Evolutionary conservation across 1,140 invertebrate species (phyloP).

Genomic region (Pristionchus pacificus): DNA sequence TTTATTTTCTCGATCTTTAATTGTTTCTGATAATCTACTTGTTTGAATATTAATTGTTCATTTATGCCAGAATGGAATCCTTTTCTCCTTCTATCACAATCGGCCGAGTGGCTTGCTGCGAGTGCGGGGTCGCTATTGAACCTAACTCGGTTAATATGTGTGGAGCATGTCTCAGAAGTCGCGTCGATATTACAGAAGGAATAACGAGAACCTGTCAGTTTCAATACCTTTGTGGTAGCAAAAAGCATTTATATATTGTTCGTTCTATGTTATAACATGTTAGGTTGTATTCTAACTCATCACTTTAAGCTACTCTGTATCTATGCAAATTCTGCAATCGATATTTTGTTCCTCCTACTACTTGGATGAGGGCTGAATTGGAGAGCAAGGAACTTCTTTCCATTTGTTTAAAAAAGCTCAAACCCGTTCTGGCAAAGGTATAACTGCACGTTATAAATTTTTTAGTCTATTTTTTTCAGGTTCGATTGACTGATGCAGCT

Average conservation of each 20-base stretch:
- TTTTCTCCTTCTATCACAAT: constrained; percentile 4
- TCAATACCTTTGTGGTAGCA: constrained; percentile 38
- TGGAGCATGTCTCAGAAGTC: constrained; percentile 79
- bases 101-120: constrained; percentile 61
- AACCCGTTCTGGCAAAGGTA: constrained; percentile 74
- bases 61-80: not conserved
- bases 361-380: constrained; percentile 81
- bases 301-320: constrained; percentile 68
- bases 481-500: constrained; percentile 79
- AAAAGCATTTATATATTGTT: not conserved
- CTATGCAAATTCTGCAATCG: constrained; percentile 74
- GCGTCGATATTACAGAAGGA: constrained; percentile 89
- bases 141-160: constrained; percentile 97
- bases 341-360: constrained; percentile 84
- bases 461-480: constrained; percentile 9
- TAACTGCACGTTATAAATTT: not conserved
- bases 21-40: too few relatives aligned
- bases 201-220: constrained; percentile 79
- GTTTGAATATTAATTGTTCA: too few relatives aligned
- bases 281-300: not conserved
- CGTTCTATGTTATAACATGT: constrained; percentile 12
- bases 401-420: constrained; percentile 87
- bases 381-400: constrained; percentile 88
- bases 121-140: constrained; percentile 69
- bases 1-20: too few relatives aligned